Percentiles rank a stretch among this genome's conserved stretches.
Conservation (phyloP, 2,888 invertebrate species). For the Lamproptera curius region DNA sequence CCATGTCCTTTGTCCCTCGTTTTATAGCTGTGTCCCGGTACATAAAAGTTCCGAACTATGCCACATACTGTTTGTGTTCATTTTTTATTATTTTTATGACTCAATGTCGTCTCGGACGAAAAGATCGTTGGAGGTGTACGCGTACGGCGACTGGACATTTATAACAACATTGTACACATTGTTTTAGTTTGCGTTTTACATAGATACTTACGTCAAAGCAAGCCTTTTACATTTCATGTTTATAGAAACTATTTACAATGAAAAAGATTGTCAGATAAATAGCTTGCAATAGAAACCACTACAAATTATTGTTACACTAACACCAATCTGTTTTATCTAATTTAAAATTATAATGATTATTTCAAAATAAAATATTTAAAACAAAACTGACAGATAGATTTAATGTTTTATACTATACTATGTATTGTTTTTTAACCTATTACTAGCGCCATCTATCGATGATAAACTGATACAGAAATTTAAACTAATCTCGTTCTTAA, state of each 20-base stretch:
- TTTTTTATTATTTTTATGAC: conserved; percentile 30
- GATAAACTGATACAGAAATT: neutral
- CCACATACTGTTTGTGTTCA: conserved; percentile 24
- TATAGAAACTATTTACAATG: no score
- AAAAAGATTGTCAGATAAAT: no score
- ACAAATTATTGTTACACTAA: neutral
- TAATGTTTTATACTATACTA: no score
- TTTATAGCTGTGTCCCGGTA: conserved; percentile 26
- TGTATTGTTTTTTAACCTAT: no score
- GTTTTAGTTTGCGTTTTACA: no score
- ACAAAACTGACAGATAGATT: no score
- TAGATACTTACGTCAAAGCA: no score
- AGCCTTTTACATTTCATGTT: no score
- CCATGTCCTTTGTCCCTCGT: conserved; percentile 24
- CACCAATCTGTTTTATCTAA: no score
- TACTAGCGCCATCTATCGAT: conserved; percentile 9
- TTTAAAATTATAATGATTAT: no score
- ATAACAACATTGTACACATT: conserved; percentile 9
- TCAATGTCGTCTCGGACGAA: conserved; percentile 37
- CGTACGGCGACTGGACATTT: conserved; percentile 10
- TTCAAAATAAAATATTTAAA: no score
- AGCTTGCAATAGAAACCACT: neutral
- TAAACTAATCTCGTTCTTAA: no score
- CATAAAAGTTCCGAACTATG: conserved; percentile 31
- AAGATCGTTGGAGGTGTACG: conserved; percentile 24